Conservation (phyloP, 92 coral and sea anemone genomes). For the Zoanthus sociatus region DNA sequence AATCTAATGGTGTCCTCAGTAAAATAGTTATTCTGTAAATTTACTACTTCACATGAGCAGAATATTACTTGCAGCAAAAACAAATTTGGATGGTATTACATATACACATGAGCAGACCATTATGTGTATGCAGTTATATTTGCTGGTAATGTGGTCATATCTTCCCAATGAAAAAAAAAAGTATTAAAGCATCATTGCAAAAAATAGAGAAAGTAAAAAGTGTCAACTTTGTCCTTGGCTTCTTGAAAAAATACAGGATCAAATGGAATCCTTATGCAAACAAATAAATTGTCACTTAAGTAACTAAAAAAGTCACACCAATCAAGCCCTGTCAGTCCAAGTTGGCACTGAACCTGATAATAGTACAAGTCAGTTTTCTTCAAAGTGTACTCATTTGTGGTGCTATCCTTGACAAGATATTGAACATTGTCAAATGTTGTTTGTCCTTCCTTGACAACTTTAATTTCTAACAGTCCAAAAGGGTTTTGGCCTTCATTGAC, state of each 20-base stretch:
- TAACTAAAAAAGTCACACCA: conserved; percentile 65
- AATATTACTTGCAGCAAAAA: conserved; percentile 2
- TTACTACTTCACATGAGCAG: background rate
- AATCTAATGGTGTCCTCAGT: background rate
- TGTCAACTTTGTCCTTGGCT: conserved; percentile 44
- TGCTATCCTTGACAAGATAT: conserved; percentile 41
- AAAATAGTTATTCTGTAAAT: background rate
- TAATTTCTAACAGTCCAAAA: conserved; percentile 55
- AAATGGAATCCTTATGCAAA: conserved; percentile 10
- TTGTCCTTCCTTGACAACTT: conserved; percentile 61
- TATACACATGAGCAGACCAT: conserved; percentile 5
- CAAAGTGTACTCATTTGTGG: conserved; percentile 10
- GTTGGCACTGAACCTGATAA: conserved; percentile 65
- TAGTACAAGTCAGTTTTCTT: conserved; percentile 40
- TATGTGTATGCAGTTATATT: background rate
- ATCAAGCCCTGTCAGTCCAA: conserved; percentile 52
- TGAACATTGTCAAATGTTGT: conserved; percentile 44
- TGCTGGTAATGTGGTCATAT: background rate
- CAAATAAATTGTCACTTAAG: conserved; percentile 26
- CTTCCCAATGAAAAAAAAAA: background rate
- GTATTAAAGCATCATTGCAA: conserved; percentile 22
- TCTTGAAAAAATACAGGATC: conserved; percentile 41
- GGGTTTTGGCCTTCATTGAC: conserved; percentile 17
- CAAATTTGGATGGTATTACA: conserved; percentile 1
- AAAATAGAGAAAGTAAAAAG: conserved; percentile 27